These are phyloP conservation scores for Masnerella sp. DNA, from an alignment of 2,888 invertebrate species.

Conservation along the genomic window DNA sequence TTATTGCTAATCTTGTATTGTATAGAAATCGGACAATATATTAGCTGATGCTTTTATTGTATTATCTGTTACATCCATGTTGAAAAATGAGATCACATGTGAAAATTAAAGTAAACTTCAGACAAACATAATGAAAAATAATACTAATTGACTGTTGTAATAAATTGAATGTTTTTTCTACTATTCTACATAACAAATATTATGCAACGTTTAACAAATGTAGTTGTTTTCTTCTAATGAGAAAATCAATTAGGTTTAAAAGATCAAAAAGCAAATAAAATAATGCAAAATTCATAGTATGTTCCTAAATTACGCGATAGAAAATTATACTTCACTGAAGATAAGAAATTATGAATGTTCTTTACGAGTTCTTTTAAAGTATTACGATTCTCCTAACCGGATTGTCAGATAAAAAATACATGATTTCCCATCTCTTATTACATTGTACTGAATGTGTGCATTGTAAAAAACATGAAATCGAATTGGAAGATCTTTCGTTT, in stretches of 20 bases:
- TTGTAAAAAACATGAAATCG: constrained; percentile 28
- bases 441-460: constrained; percentile 32
- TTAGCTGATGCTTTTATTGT: constrained; percentile 12
- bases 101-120: no score
- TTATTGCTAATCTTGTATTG: constrained; percentile 25
- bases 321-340: constrained; percentile 20
- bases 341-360: constrained; percentile 44
- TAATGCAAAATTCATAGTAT: not conserved
- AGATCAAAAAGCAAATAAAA: no score
- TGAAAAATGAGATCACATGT: not conserved
- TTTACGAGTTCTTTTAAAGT: constrained; percentile 37
- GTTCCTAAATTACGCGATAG: constrained; percentile 5
- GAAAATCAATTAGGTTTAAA: no score
- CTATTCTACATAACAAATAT: no score
- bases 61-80: not conserved
- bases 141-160: no score
- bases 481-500: constrained; percentile 14
- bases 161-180: no score
- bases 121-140: no score
- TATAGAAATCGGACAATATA: constrained; percentile 6
- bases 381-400: constrained; percentile 44
- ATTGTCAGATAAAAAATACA: constrained; percentile 48
- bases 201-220: no score
- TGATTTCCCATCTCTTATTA: constrained; percentile 46
- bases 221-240: no score